Evolutionary conservation across 2,888 invertebrate species (phyloP), one percentile per base, ranked within the genome.

Genomic region (Oligia fasciuncula): DNA sequence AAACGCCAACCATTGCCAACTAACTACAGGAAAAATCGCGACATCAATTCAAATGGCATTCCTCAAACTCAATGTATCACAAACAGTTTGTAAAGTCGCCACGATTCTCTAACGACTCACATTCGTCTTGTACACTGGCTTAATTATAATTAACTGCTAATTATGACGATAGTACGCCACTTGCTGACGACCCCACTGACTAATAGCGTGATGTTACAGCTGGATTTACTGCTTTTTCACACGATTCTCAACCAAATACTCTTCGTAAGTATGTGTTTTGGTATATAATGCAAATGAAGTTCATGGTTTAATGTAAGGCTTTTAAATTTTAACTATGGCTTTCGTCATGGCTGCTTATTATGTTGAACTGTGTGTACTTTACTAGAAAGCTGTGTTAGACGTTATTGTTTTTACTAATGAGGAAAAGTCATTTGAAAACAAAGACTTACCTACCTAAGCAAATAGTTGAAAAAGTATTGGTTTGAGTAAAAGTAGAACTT

Each of bases 91-190:
- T 84, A 74, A 84, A 87, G 85, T 84, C 81, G 82, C 85, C 87
- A 87, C 87, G 85, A 90, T 91, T 90, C 91, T 89, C 88, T 87
- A 83, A 93, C 91, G 90, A 88, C 85, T 80, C 66, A 84, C 92
- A 93, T 94, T 93, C 89, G 89, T 94, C 92, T 93, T 89, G 87
- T 86, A 90, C 91, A 87, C 87, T 87, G 81, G 87, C 91, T 91
- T 92, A 92, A 93, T 93, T 93, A 91, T 93, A 93, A 94, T 93
- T 91, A 92, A 91, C 91, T 92, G 94, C 88, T 94, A 93, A 94
- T 93, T 93, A 93, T 90, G 87, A 87, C 86, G 89, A 89, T 89
- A 87, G 84, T 88, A 88, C 87, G 85, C 88, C 88, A 89, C 87
- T 89, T 87, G 83, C 88, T 85, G 86, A 86, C 84, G 85, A 88